Conservation (phyloP, 2,797 vertebrate genomes). For the Artibeus lituratus region DNA sequence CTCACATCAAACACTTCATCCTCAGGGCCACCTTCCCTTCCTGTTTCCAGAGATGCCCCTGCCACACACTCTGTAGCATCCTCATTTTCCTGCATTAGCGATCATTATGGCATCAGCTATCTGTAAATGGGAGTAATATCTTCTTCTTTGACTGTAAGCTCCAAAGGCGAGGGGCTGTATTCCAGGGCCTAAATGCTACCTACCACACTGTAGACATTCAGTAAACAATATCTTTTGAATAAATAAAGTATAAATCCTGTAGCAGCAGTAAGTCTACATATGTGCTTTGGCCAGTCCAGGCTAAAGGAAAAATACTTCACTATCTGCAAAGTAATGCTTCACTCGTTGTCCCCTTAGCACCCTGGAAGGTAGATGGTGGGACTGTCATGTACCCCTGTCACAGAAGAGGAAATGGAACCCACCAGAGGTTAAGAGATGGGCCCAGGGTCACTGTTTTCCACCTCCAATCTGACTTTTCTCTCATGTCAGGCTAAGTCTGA, state of each 20-base stretch:
- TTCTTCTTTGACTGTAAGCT: not conserved
- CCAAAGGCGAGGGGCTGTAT: not conserved
- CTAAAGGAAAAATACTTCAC: not conserved
- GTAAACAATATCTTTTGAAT: not conserved
- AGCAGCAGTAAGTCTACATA: accelerated
- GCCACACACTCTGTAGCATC: not conserved
- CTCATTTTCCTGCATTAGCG: not conserved
- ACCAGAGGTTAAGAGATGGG: not conserved
- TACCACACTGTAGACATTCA: not conserved
- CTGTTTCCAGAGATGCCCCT: not conserved
- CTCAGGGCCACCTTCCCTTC: not conserved
- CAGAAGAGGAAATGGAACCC: not conserved
- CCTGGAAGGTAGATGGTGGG: not conserved
- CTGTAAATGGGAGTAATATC: not conserved
- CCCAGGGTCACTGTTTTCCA: not conserved
- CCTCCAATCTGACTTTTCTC: not conserved
- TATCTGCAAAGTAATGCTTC: not conserved
- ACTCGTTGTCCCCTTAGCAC: not conserved
- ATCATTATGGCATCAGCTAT: not conserved
- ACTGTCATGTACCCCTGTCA: not conserved
- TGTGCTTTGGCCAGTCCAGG: not conserved
- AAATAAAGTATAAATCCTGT: not conserved
- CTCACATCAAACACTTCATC: not conserved
- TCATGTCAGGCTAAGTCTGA: not conserved
- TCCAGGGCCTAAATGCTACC: not conserved